Percentiles rank a stretch among this genome's conserved stretches.
Evolutionary conservation across 2,797 vertebrate genomes (phyloP).

Genomic region (Prunella strophiata): DNA sequence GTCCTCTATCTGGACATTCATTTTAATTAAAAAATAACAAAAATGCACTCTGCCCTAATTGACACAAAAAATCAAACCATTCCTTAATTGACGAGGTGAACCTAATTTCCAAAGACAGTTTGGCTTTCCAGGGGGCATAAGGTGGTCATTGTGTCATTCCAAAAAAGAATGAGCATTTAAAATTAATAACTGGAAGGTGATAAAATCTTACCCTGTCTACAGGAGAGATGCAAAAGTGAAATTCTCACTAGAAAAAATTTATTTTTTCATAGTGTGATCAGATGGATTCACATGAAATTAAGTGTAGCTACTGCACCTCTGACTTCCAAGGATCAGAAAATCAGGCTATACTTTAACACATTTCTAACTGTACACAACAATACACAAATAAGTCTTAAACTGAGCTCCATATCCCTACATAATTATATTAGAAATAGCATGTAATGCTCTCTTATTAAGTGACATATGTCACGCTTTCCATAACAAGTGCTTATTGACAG

Average conservation of each 20-base stretch:
- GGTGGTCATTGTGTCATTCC: background rate
- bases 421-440: slow-evolving; percentile 26
- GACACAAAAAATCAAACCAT: background rate
- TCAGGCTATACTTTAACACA: background rate
- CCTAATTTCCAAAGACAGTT: background rate
- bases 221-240: background rate
- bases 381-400: background rate
- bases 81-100: background rate
- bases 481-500: slow-evolving; percentile 38
- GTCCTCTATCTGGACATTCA: background rate
- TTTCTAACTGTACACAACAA: background rate
- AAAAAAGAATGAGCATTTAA: background rate
- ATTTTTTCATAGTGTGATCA: background rate
- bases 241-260: background rate
- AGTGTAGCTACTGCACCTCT: background rate
- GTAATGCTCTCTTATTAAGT: slow-evolving; percentile 32
- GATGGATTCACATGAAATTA: background rate
- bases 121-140: background rate
- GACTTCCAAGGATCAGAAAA: background rate
- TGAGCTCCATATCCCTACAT: background rate
- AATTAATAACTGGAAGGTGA: background rate
- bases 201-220: background rate
- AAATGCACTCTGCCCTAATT: background rate
- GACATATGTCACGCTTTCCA: slow-evolving; percentile 32
- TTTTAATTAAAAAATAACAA: background rate